Percentiles rank a stretch among this genome's conserved stretches.
Evolutionary conservation across 1,140 invertebrate genomes (phyloP).

Genomic region (Phymorhynchus buccinoides): DNA sequence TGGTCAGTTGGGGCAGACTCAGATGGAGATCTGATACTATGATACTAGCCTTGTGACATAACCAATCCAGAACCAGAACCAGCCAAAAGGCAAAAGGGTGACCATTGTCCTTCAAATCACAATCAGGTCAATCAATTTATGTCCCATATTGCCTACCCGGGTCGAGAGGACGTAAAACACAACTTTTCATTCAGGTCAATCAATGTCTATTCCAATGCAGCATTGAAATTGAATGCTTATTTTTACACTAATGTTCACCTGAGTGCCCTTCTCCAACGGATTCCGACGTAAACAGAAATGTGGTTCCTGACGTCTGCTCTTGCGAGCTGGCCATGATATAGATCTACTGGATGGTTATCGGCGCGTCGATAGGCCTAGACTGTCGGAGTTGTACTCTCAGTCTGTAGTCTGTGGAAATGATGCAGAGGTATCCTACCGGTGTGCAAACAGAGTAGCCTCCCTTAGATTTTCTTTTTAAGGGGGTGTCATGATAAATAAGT

Average conservation of each 20-base stretch:
- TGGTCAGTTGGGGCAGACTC: too few relatives aligned
- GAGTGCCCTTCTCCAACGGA: constrained; percentile 98
- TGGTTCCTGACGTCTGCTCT: neutral
- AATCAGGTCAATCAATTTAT: neutral
- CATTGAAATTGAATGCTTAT: neutral
- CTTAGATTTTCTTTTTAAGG: too few relatives aligned
- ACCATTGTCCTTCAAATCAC: neutral
- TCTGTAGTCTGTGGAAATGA: neutral
- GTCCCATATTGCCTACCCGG: neutral
- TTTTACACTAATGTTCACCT: constrained; percentile 63
- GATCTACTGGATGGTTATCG: neutral
- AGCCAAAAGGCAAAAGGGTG: neutral
- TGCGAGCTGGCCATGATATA: neutral
- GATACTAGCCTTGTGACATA: too few relatives aligned
- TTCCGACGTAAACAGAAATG: constrained; percentile 97
- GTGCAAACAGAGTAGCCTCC: too few relatives aligned
- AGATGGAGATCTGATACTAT: too few relatives aligned
- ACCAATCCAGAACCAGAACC: neutral
- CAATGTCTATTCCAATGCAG: too few relatives aligned
- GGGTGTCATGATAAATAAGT: too few relatives aligned
- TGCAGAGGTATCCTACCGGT: too few relatives aligned
- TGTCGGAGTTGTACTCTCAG: neutral
- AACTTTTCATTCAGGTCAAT: neutral
- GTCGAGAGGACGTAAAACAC: neutral
- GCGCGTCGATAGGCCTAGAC: neutral